phyloP scores from a whole-genome alignment of 2,113 vertebrate species.

The Platysternon megacephalum region DNA sequence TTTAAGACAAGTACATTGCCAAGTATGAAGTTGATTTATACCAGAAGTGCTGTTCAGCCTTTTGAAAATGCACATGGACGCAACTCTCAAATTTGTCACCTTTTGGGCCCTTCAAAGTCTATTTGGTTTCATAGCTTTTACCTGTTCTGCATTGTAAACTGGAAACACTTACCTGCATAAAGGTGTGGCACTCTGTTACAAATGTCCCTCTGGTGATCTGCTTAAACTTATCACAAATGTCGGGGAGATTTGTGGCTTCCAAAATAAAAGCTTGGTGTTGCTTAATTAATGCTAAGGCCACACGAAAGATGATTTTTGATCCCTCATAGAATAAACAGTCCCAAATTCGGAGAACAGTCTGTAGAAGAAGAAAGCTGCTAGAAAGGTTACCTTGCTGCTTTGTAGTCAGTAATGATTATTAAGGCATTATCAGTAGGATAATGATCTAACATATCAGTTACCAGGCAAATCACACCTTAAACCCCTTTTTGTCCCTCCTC shows the following conservation, averaged over 20 bases:
- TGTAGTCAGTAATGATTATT: neutral
- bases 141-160: neutral
- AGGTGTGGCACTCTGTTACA: constrained; percentile 91
- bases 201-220: constrained; percentile 87
- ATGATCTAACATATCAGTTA: neutral
- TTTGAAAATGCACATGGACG: neutral
- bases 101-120: neutral
- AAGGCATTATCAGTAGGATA: neutral
- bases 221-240: constrained; percentile 93
- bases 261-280: constrained; percentile 90
- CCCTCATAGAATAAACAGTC: constrained; percentile 97
- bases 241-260: constrained; percentile 85
- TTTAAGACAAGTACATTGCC: neutral
- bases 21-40: neutral
- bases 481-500: neutral
- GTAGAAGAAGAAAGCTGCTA: constrained; percentile 8
- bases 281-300: constrained; percentile 91
- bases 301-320: constrained; percentile 95
- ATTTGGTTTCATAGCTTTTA: neutral
- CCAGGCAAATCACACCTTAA: neutral
- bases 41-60: neutral
- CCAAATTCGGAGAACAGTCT: constrained; percentile 97
- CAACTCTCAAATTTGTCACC: neutral
- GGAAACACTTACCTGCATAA: constrained; percentile 87
- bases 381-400: neutral